Percentiles rank a stretch among this genome's conserved stretches.
Conservation (phyloP, 2,888 invertebrate genomes). For the Plebejus anna region DNA sequence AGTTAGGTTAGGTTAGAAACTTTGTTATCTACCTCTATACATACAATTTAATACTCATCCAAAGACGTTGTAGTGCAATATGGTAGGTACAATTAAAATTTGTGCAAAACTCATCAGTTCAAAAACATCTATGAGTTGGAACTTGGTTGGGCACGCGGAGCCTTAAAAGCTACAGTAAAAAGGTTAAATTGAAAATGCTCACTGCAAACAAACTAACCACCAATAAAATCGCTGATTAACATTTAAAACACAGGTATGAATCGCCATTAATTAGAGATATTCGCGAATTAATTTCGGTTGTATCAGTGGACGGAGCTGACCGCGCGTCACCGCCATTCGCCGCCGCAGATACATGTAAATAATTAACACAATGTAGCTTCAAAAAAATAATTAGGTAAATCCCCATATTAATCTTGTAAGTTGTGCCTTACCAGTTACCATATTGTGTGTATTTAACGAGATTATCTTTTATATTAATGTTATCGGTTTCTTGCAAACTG, state of each 20-base stretch:
- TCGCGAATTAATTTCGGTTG: slow-evolving; percentile 18
- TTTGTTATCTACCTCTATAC: no score
- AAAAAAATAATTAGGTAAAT: not conserved
- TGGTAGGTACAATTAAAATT: no score
- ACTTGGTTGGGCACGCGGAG: no score
- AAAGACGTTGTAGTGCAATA: no score
- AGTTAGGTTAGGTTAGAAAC: no score
- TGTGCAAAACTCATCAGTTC: no score
- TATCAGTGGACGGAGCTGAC: not conserved
- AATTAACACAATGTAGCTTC: not conserved
- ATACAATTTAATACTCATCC: no score
- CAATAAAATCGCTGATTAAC: slow-evolving; percentile 1
- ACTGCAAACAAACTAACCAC: not conserved
- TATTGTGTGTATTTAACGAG: no score
- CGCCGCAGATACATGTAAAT: not conserved
- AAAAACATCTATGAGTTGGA: no score
- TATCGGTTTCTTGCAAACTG: no score
- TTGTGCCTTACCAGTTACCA: no score
- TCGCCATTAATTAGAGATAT: slow-evolving; percentile 19
- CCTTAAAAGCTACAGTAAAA: not conserved
- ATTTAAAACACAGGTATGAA: slow-evolving; percentile 9
- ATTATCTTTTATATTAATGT: not conserved
- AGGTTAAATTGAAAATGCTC: not conserved
- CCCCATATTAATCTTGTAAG: not conserved
- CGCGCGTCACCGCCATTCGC: slow-evolving; percentile 1